phyloP scores from a whole-genome alignment of 1,140 invertebrate genomes.

The Drosophila pectinifera region DNA sequence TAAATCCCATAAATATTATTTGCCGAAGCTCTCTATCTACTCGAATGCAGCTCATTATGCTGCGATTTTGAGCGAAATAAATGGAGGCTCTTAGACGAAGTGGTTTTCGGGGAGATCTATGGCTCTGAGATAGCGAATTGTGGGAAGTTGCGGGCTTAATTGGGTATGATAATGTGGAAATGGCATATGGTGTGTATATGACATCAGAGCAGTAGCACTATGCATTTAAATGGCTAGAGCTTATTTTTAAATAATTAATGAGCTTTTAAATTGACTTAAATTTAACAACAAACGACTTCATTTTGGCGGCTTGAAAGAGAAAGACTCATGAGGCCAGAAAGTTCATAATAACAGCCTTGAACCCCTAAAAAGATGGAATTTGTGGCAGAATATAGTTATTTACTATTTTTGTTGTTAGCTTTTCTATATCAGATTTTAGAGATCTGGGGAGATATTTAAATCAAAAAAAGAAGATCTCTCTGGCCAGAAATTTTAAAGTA shows the following conservation, averaged over 20 bases:
- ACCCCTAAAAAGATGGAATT: background rate
- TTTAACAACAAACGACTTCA: too few relatives aligned
- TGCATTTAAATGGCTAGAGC: background rate
- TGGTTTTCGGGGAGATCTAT: constrained; percentile 23
- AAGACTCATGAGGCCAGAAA: background rate
- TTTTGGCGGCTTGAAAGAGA: background rate
- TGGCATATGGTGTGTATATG: background rate
- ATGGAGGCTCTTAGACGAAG: constrained; percentile 18
- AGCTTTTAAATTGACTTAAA: background rate
- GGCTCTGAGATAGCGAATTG: constrained; percentile 16
- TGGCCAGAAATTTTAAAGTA: too few relatives aligned
- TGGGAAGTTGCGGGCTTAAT: constrained; percentile 17
- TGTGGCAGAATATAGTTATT: background rate
- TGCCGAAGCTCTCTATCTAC: background rate
- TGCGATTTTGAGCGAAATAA: constrained; percentile 20
- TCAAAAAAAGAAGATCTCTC: too few relatives aligned
- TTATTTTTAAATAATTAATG: background rate
- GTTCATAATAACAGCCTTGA: background rate
- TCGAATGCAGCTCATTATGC: constrained; percentile 30
- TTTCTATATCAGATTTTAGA: too few relatives aligned
- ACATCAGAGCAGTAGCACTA: constrained; percentile 9
- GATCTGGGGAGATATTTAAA: too few relatives aligned
- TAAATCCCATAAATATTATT: constrained; percentile 42
- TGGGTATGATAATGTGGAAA: constrained; percentile 7
- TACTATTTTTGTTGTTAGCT: too few relatives aligned